Conservation (phyloP, 2,113 vertebrate species). For the Rhinopomastus cyanomelas region DNA sequence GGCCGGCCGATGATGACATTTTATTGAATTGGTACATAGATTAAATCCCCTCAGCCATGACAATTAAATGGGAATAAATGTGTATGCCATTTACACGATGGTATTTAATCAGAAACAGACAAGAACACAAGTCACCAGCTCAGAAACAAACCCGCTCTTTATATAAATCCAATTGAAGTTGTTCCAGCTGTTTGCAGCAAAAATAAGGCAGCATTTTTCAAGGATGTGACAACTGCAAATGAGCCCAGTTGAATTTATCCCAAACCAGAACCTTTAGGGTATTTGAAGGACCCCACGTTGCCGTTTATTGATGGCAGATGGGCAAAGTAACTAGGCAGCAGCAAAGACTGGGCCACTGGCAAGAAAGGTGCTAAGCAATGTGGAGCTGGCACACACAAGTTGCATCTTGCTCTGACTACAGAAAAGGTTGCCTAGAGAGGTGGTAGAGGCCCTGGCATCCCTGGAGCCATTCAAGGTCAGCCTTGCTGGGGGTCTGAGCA, state of each 20-base stretch:
- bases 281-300: background rate
- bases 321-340: background rate
- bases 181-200: conserved; percentile 39
- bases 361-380: background rate
- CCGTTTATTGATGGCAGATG: background rate
- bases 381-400: background rate
- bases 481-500: too few relatives aligned
- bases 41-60: conserved; percentile 46
- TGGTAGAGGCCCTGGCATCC: too few relatives aligned
- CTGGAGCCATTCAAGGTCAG: too few relatives aligned
- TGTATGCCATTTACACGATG: conserved; percentile 45
- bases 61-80: conserved; percentile 54
- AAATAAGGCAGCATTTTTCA: background rate
- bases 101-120: conserved; percentile 68
- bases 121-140: conserved; percentile 58
- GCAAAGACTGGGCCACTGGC: background rate
- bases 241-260: background rate
- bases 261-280: background rate
- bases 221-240: background rate
- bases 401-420: background rate
- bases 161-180: conserved; percentile 59
- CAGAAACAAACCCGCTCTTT: conserved; percentile 38
- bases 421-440: too few relatives aligned
- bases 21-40: conserved; percentile 51
- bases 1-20: background rate